Evolutionary conservation across 2,113 vertebrate species (phyloP).

Genomic region (Vulpes ferrilata): DNA sequence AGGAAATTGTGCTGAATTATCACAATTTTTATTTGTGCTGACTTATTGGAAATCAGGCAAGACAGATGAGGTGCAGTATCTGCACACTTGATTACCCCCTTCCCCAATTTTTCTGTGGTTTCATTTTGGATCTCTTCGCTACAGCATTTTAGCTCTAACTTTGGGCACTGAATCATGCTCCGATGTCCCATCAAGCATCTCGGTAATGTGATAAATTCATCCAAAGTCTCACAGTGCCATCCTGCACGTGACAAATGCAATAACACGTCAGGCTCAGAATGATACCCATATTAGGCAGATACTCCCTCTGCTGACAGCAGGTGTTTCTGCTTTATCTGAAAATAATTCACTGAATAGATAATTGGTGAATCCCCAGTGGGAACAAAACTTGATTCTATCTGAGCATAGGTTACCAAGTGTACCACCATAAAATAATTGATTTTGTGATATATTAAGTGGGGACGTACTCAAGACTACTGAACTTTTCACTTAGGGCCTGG

Average conservation of each 20-base stretch:
- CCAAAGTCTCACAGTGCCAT: slow-evolving; percentile 72
- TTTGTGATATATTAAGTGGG: slow-evolving; percentile 89
- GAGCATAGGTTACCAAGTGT: slow-evolving; percentile 89
- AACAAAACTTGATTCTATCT: slow-evolving; percentile 87
- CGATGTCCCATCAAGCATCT: slow-evolving; percentile 70
- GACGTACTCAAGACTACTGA: slow-evolving; percentile 85
- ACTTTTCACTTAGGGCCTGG: slow-evolving; percentile 89
- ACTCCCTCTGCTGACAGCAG: slow-evolving; percentile 85
- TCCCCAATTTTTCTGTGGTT: slow-evolving; percentile 72
- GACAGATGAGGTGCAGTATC: slow-evolving; percentile 74
- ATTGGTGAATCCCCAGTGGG: slow-evolving; percentile 88
- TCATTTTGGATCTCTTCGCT: slow-evolving; percentile 80
- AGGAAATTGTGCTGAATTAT: slow-evolving; percentile 85
- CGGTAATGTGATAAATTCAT: slow-evolving; percentile 78
- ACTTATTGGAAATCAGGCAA: slow-evolving; percentile 76
- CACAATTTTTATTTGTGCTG: slow-evolving; percentile 79
- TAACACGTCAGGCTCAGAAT: slow-evolving; percentile 62
- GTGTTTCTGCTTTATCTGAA: slow-evolving; percentile 86
- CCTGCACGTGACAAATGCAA: slow-evolving; percentile 75
- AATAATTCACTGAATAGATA: slow-evolving; percentile 88
- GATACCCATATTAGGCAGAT: slow-evolving; percentile 78
- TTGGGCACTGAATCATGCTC: slow-evolving; percentile 75
- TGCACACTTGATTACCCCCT: slow-evolving; percentile 73
- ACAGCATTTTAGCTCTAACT: slow-evolving; percentile 68
- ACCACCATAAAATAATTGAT: slow-evolving; percentile 90